phyloP scores from a whole-genome alignment of 2,797 vertebrate genomes.

The Orestias chungarensis region DNA sequence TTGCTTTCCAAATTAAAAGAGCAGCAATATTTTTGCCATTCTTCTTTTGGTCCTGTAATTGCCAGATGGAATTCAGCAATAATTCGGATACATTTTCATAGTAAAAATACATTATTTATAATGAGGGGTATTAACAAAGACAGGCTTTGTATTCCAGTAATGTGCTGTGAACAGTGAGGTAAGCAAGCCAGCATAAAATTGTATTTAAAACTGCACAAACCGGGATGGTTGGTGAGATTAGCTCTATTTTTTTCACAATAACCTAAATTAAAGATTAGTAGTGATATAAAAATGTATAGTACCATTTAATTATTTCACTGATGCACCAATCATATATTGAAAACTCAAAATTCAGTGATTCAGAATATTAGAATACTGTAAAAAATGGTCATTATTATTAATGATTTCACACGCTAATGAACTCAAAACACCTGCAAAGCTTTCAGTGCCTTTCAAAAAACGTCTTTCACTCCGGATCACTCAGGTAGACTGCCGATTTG shows the following conservation, averaged over 20 bases:
- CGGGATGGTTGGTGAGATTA: background rate
- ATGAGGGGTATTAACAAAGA: background rate
- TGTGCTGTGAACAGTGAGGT: background rate
- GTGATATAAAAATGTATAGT: background rate
- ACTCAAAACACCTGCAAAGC: too few relatives aligned
- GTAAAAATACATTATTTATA: background rate
- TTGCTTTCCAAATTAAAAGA: slow-evolving; percentile 18
- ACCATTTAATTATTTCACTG: background rate
- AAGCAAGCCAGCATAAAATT: background rate
- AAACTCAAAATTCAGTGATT: too few relatives aligned
- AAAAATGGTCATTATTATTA: too few relatives aligned
- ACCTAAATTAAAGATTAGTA: background rate
- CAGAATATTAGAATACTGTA: too few relatives aligned
- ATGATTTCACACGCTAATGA: too few relatives aligned
- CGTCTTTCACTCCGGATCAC: too few relatives aligned
- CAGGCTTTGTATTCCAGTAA: background rate
- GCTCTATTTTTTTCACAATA: background rate
- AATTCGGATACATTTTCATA: slow-evolving; percentile 22
- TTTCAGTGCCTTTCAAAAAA: too few relatives aligned
- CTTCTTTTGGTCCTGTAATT: slow-evolving; percentile 31
- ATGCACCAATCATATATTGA: background rate
- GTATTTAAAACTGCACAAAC: background rate
- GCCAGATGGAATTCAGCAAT: slow-evolving; percentile 9
- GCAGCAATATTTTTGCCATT: slow-evolving; percentile 5
- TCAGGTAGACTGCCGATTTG: too few relatives aligned